Percentiles rank a stretch among this genome's conserved stretches.
Conservation (phyloP, 92 coral and sea anemone genomes). For the Epizoanthus ramosus region DNA sequence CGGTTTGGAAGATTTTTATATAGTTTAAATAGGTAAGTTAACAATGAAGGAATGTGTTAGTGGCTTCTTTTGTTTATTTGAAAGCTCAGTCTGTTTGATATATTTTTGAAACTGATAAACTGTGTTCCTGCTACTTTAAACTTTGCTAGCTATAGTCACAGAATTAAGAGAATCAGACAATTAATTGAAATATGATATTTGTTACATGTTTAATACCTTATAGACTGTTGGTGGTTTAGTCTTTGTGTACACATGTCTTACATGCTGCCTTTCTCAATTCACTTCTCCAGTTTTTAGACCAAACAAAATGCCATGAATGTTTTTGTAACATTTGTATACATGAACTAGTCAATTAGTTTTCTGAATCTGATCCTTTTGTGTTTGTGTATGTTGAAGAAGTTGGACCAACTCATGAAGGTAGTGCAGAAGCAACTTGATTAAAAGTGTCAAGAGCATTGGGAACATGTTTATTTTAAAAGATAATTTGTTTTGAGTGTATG, state of each 20-base stretch:
- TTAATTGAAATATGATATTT: neutral
- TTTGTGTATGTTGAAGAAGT: too few relatives aligned
- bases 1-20: too few relatives aligned
- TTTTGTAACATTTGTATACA: too few relatives aligned
- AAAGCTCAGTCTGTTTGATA: neutral
- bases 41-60: conserved; percentile 35
- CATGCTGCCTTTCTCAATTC: neutral
- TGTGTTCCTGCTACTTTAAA: neutral
- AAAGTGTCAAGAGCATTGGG: too few relatives aligned
- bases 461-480: too few relatives aligned
- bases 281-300: neutral
- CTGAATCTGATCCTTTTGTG: neutral
- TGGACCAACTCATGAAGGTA: too few relatives aligned
- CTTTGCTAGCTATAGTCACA: neutral
- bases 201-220: neutral
- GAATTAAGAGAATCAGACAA: neutral
- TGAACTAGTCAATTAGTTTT: neutral
- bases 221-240: neutral
- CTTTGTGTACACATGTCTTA: neutral
- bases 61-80: neutral
- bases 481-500: too few relatives aligned
- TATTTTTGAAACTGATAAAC: neutral
- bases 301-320: too few relatives aligned
- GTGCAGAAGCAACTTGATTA: too few relatives aligned
- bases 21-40: conserved; percentile 18